Evolutionary conservation across 37 sponge, comb jelly and placozoan species (phyloP).

Genomic region (Axinella damicornis): DNA sequence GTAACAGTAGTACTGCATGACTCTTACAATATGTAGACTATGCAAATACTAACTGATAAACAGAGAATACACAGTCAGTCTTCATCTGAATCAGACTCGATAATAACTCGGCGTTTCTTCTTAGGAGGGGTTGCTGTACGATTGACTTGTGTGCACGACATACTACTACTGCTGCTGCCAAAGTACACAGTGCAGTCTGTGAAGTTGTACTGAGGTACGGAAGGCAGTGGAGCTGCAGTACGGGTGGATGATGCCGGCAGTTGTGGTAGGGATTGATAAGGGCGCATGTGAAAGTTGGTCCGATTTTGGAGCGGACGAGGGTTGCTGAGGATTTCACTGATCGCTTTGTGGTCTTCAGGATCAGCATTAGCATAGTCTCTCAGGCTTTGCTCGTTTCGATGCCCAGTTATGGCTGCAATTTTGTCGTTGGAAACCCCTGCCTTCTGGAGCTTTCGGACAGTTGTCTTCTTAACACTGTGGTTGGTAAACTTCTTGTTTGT

Average conservation of each 20-base stretch:
- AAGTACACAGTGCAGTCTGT: neutral
- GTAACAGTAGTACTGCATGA: no score
- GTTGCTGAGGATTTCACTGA: neutral
- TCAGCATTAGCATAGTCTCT: neutral
- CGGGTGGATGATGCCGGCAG: neutral
- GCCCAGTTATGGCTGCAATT: constrained; percentile 23
- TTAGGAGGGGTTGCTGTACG: no score
- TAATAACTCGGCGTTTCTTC: no score
- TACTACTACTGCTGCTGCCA: neutral
- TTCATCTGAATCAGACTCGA: no score
- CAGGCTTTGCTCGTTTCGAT: constrained; percentile 6
- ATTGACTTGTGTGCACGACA: no score
- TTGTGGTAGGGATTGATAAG: neutral
- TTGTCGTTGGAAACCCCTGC: constrained; percentile 9
- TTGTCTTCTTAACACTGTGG: constrained; percentile 21
- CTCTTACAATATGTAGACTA: no score
- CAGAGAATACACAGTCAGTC: no score
- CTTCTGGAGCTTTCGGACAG: constrained; percentile 6
- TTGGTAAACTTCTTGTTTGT: constrained; percentile 13
- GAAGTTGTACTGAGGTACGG: neutral
- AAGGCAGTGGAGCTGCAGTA: neutral
- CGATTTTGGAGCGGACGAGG: neutral
- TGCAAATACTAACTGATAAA: no score
- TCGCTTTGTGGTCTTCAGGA: neutral
- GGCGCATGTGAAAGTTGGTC: neutral